Evolutionary conservation across 2,888 invertebrate species (phyloP).

Genomic region (Hesperia comma): DNA sequence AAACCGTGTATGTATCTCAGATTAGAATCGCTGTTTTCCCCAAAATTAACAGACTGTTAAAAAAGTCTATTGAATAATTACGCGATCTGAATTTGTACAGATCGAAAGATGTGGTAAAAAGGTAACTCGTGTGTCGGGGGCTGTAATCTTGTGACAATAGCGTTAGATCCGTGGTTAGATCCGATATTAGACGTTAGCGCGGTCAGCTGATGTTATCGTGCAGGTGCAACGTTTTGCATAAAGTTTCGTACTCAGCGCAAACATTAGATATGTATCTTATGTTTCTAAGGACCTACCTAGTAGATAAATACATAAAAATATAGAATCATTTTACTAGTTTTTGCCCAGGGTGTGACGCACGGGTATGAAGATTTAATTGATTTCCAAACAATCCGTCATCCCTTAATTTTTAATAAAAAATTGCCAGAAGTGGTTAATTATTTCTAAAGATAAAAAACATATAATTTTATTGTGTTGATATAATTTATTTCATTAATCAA

Average conservation of each 20-base stretch:
- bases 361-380: too few relatives aligned
- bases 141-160: constrained; percentile 51
- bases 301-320: neutral
- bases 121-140: constrained; percentile 39
- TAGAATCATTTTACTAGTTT: too few relatives aligned
- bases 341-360: too few relatives aligned
- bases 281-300: too few relatives aligned
- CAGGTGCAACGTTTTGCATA: constrained; percentile 61
- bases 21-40: constrained; percentile 47
- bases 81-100: constrained; percentile 41
- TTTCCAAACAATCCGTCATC: too few relatives aligned
- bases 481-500: too few relatives aligned
- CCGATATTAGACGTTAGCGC: constrained; percentile 43
- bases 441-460: too few relatives aligned
- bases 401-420: too few relatives aligned
- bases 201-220: constrained; percentile 47
- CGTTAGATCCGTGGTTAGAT: constrained; percentile 60
- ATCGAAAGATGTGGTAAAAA: constrained; percentile 44
- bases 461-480: too few relatives aligned
- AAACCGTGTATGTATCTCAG: constrained; percentile 36
- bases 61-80: constrained; percentile 42
- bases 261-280: neutral
- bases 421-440: too few relatives aligned
- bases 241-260: neutral
- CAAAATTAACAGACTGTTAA: constrained; percentile 46